Base-by-base conservation (phyloP, 2,113 vertebrate genomes). In the Pangasianodon hypophthalmus region DNA sequence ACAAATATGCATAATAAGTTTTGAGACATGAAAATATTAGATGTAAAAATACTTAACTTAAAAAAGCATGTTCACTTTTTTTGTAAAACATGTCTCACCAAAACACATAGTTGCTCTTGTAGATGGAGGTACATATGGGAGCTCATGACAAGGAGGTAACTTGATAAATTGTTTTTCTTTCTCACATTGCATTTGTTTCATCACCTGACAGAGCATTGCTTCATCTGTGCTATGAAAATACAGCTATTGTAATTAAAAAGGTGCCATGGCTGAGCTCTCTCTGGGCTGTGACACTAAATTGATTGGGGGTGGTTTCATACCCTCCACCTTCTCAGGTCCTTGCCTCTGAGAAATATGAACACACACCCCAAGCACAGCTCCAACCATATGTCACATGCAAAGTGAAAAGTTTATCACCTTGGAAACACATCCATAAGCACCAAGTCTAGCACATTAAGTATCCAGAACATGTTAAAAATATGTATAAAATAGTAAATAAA, bases 381-480 rank as follows among this genome's bases (percentile, higher is more conserved):
- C 91, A 89, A 95, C 92, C 87, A 94, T 60, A 87, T 91, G 88
- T 95, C 96, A 93, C 91, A 60, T 92, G 91, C 90, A 93, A 94
- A 95, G 94, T 94, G 95, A 96, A 95, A 90, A 89, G 92, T 96
- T 96, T 95, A 94, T 96, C 95, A 93, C 95, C 92, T 93, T 94
- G 91, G 93, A 95, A 97, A 96, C 95, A 94, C 93, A 93, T 95
- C 94, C 85, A 87, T 93, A 94, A 93, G 93, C 91, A 93, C 87
- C 92, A 88, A 92, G 85, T 93, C 93, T 94, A 92, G 77, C 92
- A 90, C 90, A 87, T 95, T 90, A 82, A 91, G 58, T 89, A 88
- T 94, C 91, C 93, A 93, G 88, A 92, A 91, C 88, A 92, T 92
- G 73, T 90, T 93, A 94, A 91, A 94, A 92, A 92, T 93, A 87